Evolutionary conservation across 2,113 vertebrate genomes (phyloP), one percentile per base, ranked within the genome.

Genomic region (Cavia porcellus): DNA sequence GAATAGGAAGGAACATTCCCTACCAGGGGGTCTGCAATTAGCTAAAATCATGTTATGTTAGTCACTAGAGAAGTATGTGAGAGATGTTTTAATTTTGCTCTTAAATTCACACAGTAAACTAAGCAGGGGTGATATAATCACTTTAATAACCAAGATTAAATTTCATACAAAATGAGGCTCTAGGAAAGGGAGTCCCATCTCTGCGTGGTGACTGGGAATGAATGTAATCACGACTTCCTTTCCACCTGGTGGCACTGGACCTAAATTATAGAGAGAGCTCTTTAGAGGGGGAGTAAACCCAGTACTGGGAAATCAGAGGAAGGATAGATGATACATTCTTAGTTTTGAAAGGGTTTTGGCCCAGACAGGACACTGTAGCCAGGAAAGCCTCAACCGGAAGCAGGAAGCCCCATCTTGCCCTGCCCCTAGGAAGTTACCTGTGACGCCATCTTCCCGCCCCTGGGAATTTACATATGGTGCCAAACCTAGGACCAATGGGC

Each of bases 81-180:
- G 89, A 86, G 72, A 96, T 96, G 80, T 92, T 96, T 97, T 96
- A 87, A 96, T 96, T 97, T 97, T 96, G 47, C 42, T 92, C 47
- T 91, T 89, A 82, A 97, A 94, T 91, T 92, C 94, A 88, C 85
- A 62, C 24, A 72, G 64, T 89, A 79, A 92, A 93, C 82, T 90
- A 97, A 96, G 84, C 88, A 86, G 66, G 47, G 86, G 93, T 88
- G 81, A 92, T 90, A 52, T 96, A 94, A 95, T 77, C 93, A 93
- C 79, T 97, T 97, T 97, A 95, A 93, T 85, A 96, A 93, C 66
- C 6, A 90, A 92, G 83, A 96, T 66, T 94, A 94, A 94, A 88
- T 92, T 80, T 94, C 79, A 88, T 66, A n/a, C 30, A 64, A 50
- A 96, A 92, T 30, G 72, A 62, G 74, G 32, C 38, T 85, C 93